Conservation (phyloP, 2,797 vertebrate genomes). For the Perodicticus potto region DNA sequence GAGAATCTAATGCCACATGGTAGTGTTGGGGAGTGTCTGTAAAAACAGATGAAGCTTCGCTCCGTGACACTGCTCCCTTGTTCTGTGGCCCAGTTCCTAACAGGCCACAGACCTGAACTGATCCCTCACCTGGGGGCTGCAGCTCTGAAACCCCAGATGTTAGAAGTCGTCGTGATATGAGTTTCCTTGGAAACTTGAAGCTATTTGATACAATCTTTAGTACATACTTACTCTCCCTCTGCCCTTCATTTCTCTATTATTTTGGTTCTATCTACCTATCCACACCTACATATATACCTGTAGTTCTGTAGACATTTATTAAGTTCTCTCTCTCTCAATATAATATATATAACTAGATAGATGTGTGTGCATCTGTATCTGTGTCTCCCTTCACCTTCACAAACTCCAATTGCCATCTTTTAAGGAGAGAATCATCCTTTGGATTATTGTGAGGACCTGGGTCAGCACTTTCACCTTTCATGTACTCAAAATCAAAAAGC, state of each 20-base stretch:
- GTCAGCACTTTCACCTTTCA: slow-evolving; percentile 53
- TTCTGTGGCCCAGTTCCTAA: no score
- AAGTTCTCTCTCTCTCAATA: no score
- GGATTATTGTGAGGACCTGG: not conserved
- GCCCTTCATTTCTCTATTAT: not conserved
- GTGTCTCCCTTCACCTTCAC: not conserved
- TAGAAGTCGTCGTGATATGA: not conserved
- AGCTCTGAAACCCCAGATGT: slow-evolving; percentile 38
- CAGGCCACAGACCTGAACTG: no score
- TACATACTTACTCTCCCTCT: not conserved
- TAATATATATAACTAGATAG: not conserved
- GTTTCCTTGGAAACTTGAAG: not conserved
- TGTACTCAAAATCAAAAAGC: slow-evolving; percentile 48
- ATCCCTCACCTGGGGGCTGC: no score
- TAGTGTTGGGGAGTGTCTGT: no score
- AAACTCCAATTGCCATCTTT: not conserved
- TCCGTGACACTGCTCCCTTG: no score
- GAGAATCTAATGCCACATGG: no score
- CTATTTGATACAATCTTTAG: not conserved
- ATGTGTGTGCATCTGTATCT: not conserved
- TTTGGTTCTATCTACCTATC: not conserved
- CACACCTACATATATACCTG: no score
- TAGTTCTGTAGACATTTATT: no score
- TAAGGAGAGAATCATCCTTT: not conserved
- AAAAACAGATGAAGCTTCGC: no score